A percentile compares a stretch with the other conserved stretches of the same genome.
These are phyloP conservation scores for Exaiptasia diaphana DNA, from an alignment of 64 coral and sea anemone species.

Conservation along the genomic window DNA sequence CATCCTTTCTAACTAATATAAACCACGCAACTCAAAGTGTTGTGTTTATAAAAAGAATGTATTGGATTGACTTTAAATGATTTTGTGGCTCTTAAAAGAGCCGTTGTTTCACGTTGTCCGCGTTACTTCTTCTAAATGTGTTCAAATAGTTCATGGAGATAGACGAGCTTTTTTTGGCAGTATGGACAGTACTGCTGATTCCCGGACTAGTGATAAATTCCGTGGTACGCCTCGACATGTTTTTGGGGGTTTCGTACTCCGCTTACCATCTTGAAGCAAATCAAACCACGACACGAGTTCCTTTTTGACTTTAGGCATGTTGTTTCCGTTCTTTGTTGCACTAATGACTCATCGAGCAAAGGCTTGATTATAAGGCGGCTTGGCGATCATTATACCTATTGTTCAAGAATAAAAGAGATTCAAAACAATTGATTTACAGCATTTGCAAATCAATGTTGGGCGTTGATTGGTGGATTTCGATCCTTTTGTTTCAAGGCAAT, in stretches of 20 bases:
- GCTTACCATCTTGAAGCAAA: background rate
- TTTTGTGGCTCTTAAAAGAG: no score
- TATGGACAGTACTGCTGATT: background rate
- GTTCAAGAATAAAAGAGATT: background rate
- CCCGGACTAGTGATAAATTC: background rate
- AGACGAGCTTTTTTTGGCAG: background rate
- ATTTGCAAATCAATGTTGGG: no score
- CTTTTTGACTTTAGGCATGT: background rate
- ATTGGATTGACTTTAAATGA: no score
- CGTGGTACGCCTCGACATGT: background rate
- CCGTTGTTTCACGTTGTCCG: no score
- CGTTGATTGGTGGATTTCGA: background rate
- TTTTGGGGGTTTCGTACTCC: background rate
- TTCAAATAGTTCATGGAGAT: no score
- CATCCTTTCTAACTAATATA: no score
- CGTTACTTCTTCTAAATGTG: no score
- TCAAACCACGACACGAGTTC: background rate
- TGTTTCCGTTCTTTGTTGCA: background rate
- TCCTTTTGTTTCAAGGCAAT: no score
- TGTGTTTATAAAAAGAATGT: no score
- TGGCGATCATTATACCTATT: background rate
- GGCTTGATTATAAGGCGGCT: background rate
- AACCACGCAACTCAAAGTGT: no score
- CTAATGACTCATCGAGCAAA: no score
- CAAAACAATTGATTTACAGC: background rate